Base-by-base conservation (phyloP, 2,888 invertebrate genomes). In the Clistopyga incitator region DNA sequence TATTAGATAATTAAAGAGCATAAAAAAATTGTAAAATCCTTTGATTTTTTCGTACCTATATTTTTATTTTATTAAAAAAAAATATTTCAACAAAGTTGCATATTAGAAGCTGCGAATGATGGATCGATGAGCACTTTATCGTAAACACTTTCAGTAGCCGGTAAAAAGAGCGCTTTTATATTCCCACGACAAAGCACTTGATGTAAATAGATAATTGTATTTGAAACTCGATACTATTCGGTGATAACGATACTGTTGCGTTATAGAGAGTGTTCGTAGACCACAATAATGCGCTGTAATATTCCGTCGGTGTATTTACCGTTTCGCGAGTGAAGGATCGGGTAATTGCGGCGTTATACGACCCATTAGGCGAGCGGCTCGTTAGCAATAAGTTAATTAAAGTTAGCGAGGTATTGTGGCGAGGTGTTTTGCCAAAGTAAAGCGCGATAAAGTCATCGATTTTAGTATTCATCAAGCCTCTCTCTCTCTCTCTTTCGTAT, bases 341-440 rank as follows among this genome's bases (percentile, higher is more conserved):
- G n/a, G 54, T 56, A 67, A 67, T 67, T 76, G 42, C 6, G 11
- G 54, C 54, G 54, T 54, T 54, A 20, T 20, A 42, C 13, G 29
- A 47, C 18, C 47, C 29, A 59, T 72, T 59, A 45, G 45, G 25
- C 38, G 71, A 42, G 34, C 42, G 10, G n/a, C 61, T 72, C 47
- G 68, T 72, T 72, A 45, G 42, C 15, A 59, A 61, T 59, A 45
- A 59, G 72, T 72, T 47, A 59, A 72, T 72, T 72, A 59, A 61
- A 72, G 56, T 72, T 65, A 29, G 52, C 47, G 18, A 8, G 11
- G 34, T 18, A 20, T n/a, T 18, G 68, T 42, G 42, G 15, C 42
- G 56, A 15, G 64, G 11, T 67, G 47, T 25, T 20, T 67, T 25
- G 25, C 8, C 61, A 8, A 42, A 71, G 54, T 34, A 3, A 42